Conservation (phyloP, 2,113 vertebrate species). For the Oriolus oriolus region DNA sequence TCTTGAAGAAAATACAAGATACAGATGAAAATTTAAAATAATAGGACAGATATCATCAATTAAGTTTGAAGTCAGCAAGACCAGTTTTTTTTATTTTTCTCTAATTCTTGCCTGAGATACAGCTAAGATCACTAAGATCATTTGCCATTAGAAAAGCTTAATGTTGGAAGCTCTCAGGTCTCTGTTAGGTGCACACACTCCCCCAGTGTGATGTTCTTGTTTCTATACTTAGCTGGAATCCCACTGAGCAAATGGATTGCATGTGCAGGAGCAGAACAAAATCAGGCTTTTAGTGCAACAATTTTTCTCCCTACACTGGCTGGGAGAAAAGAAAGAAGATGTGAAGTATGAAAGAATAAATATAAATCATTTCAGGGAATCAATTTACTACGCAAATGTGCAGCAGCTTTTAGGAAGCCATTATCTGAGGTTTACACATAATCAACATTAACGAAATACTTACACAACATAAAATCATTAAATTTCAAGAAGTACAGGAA, state of each 20-base stretch:
- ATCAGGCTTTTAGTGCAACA: constrained; percentile 1
- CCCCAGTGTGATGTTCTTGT: constrained; percentile 41
- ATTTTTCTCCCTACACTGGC: background rate
- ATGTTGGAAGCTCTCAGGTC: constrained; percentile 36
- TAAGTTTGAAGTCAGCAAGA: background rate
- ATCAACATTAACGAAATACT: background rate
- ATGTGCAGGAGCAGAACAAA: constrained; percentile 16
- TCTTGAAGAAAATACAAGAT: background rate
- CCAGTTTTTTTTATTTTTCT: background rate
- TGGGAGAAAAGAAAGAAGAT: background rate
- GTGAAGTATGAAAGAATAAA: background rate
- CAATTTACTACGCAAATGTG: background rate
- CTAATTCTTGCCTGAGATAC: background rate
- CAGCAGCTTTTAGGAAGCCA: background rate
- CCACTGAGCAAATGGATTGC: constrained; percentile 52
- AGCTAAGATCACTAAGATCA: background rate
- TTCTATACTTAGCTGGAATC: constrained; percentile 59
- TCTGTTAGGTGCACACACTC: constrained; percentile 3
- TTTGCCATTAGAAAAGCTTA: constrained; percentile 1
- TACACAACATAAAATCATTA: background rate
- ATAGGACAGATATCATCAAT: background rate
- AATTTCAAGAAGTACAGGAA: background rate
- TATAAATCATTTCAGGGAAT: background rate
- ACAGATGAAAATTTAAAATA: background rate
- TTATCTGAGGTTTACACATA: background rate